These are phyloP conservation scores for Drosophila neocordata DNA, from an alignment of 1,140 invertebrate species.

Conservation along the genomic window DNA sequence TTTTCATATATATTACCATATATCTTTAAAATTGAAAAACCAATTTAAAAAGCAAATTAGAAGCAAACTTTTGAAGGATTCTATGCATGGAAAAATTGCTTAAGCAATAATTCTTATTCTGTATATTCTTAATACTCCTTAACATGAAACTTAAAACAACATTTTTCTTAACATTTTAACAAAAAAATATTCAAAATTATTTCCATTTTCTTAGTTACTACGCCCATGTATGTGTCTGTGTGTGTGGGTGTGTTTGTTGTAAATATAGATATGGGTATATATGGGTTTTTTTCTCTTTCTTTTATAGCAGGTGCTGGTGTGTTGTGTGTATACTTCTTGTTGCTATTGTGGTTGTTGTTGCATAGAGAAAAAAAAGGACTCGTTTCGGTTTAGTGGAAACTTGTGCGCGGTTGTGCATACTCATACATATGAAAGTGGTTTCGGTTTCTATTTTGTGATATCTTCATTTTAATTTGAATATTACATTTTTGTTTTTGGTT, in stretches of 20 bases:
- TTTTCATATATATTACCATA: no score
- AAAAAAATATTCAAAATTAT: no score
- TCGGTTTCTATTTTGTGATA: slow-evolving; percentile 10
- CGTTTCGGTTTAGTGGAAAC: slow-evolving; percentile 27
- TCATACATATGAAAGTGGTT: slow-evolving; percentile 55
- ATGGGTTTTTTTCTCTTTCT: no score
- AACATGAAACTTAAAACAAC: no score
- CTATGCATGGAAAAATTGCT: no score
- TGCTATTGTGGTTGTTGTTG: slow-evolving; percentile 36
- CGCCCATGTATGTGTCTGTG: slow-evolving; percentile 12
- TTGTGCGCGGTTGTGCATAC: slow-evolving; percentile 38
- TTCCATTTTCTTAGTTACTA: neutral
- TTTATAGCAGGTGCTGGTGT: slow-evolving; percentile 20
- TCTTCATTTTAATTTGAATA: slow-evolving; percentile 76
- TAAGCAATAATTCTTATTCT: no score
- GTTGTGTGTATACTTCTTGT: slow-evolving; percentile 30
- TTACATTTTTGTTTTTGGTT: slow-evolving; percentile 61
- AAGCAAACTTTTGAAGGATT: no score
- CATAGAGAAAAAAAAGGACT: slow-evolving; percentile 18
- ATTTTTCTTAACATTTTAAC: no score
- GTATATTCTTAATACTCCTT: no score
- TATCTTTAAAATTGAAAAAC: no score
- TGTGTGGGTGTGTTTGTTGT: slow-evolving; percentile 17
- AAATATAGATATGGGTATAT: slow-evolving; percentile 11
- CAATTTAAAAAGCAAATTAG: no score